Evolutionary conservation across 2,113 vertebrate species (phyloP), one percentile per base, ranked within the genome.

Genomic region (Terrapene triunguis): DNA sequence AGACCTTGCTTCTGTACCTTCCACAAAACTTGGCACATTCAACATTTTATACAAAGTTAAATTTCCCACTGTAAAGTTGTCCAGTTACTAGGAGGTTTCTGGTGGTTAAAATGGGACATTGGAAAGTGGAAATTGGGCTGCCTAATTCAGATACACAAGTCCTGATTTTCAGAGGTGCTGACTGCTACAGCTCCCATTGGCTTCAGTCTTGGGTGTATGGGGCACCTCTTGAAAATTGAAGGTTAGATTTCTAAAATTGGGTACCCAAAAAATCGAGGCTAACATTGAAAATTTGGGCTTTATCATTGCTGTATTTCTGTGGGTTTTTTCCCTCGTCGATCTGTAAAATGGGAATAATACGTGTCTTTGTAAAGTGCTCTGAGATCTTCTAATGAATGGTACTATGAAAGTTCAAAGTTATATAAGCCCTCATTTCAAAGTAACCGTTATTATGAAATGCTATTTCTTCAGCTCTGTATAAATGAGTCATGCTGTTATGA

Each of bases 361-460:
- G 2, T 91, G 5, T 10, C 92, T 89, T 80, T 82, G 3, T 55
- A 69, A 87, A 81, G 62, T 1, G 1, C n/a, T 88, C 5, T 35
- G n/a, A 0, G 2, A 88, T 12, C 57, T 13, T 59, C 57, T 8
- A 13, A n/a, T 32, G 12, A 90, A 53, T n/a, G 57, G 59, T 80
- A 81, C 6, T 47, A 32, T 27, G n/a, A 72, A 81, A 84, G 81
- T 48, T 57, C 14, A 19, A 22, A 90, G 47, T 47, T 80, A 8
- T 0, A 2, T 22, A 19, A 80, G 16, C 55, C 86, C 16, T 55
- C 76, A 24, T 21, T 38, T 69, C 87, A 38, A 95, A 94, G 69
- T 0, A 0, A 88, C 24, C 13, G 24, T 91, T 84, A 4, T 17
- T 5, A 57, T 69, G 12, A 11, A 8, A 14, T 29, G 27, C 24